Conservation (phyloP, 2,888 invertebrate species). For the Leucania comma region DNA sequence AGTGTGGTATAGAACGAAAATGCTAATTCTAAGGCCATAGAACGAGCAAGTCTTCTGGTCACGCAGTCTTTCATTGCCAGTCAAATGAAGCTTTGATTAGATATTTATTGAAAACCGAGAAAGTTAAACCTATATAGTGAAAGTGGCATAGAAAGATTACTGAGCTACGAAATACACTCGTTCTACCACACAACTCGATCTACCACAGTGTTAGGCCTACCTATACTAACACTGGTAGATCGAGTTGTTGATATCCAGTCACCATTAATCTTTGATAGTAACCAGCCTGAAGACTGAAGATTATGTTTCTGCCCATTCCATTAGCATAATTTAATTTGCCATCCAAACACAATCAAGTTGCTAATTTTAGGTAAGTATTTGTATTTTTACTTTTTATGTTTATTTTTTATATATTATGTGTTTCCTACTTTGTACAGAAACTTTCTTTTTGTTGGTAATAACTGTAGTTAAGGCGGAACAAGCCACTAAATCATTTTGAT, state of each 20-base stretch:
- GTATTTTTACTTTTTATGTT: too few relatives aligned
- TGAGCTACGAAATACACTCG: not conserved
- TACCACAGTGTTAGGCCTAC: too few relatives aligned
- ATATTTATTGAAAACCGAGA: slow-evolving; percentile 19
- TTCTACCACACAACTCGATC: too few relatives aligned
- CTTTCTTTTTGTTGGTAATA: slow-evolving; percentile 39
- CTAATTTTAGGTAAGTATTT: not conserved
- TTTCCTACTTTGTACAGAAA: slow-evolving; percentile 1
- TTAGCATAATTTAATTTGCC: not conserved
- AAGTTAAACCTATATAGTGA: slow-evolving; percentile 21
- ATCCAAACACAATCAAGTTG: not conserved
- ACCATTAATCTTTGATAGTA: slow-evolving; percentile 5
- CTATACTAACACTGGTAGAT: not conserved
- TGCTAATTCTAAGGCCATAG: not conserved
- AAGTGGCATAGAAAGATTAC: slow-evolving; percentile 10
- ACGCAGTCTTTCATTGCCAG: too few relatives aligned
- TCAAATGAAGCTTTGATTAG: not conserved
- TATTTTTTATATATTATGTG: too few relatives aligned
- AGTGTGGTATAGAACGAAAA: not conserved
- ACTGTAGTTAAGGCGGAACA: not conserved
- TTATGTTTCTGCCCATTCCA: not conserved
- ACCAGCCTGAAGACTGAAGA: not conserved
- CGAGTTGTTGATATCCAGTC: not conserved
- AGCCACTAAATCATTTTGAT: slow-evolving; percentile 13
- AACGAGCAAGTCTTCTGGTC: too few relatives aligned